A percentile compares a stretch with the other conserved stretches of the same genome.
These are phyloP conservation scores for Melanostigma gelatinosum DNA, from an alignment of 2,113 vertebrate genomes.

Conservation along the genomic window DNA sequence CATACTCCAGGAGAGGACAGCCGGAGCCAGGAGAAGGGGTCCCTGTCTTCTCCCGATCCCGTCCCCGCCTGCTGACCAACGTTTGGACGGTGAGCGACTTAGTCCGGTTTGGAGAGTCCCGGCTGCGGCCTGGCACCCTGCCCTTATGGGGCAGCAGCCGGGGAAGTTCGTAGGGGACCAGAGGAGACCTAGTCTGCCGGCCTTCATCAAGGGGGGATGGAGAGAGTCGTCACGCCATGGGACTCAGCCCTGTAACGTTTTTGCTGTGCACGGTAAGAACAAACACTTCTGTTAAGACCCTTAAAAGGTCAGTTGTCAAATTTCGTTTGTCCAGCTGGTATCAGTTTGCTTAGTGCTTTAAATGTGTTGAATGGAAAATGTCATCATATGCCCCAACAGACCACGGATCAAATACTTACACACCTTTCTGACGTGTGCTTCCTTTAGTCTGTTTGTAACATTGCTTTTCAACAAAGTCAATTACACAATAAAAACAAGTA, in stretches of 20 bases:
- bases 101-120: slow-evolving; percentile 73
- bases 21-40: slow-evolving; percentile 41
- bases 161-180: slow-evolving; percentile 98
- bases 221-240: slow-evolving; percentile 91
- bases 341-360: not conserved
- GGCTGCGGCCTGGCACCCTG: slow-evolving; percentile 83
- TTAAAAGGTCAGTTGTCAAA: not conserved
- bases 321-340: not conserved
- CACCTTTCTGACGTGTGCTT: not conserved
- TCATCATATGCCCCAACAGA: not conserved
- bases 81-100: slow-evolving; percentile 47
- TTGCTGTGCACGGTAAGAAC: slow-evolving; percentile 94
- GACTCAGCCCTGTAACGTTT: slow-evolving; percentile 91
- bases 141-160: slow-evolving; percentile 99
- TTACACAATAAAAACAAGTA: not conserved
- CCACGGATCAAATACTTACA: not conserved
- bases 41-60: slow-evolving; percentile 21
- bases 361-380: not conserved
- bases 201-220: slow-evolving; percentile 94
- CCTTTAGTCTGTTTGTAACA: not conserved
- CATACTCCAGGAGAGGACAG: slow-evolving; percentile 42
- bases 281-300: not conserved
- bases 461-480: not conserved
- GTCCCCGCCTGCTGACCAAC: slow-evolving; percentile 16
- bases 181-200: slow-evolving; percentile 96